Base-by-base conservation (phyloP, 2,113 vertebrate genomes). In the Vulpes ferrilata region DNA sequence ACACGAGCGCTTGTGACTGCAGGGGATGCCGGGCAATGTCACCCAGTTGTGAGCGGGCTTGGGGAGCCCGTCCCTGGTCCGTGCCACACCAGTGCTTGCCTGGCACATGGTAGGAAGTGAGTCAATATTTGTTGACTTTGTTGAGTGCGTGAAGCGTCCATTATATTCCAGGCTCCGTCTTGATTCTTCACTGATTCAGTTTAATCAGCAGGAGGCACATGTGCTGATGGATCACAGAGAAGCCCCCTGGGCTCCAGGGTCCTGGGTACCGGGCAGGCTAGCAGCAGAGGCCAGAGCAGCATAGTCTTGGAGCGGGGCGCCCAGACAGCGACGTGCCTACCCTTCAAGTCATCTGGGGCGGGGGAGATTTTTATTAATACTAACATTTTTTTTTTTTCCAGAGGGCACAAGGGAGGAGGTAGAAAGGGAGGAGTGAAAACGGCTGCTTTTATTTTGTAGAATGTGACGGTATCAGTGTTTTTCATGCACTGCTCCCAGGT, bases 101-200 rank as follows among this genome's bases (percentile, higher is more conserved):
- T 62, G 23, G 20, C 25, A 73, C 15, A 23, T 64, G 35, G 30
- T 53, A 94, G 65, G 27, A 94, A 32, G 62, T 9, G 13, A 78
- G 55, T 92, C 57, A 90, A 71, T 94, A 81, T 90, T 95, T 88
- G 25, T 32, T 93, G 48, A 97, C 43, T 88, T 95, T 85, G 30
- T 67, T 79, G 13, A 97, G 85, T 59, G 91, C 78, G 17, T 85
- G 55, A 86, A 22, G 43, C 43, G 1, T 7, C 43, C 51, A 15
- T 73, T 85, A 32, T 38, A 60, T 88, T 81, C 59, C 67, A 82
- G 59, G 23, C 32, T 81, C 64, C 7, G 62, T 88, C 81, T 73
- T 85, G 85, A 88, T 65, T 94, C 64, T 84, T 69, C 79, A 53
- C 13, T 51, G 65, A 62, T 94, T 78, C 60, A 64, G 4, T 76